Conservation (phyloP, 2,113 vertebrate species). For the Xiphophorus maculatus region DNA sequence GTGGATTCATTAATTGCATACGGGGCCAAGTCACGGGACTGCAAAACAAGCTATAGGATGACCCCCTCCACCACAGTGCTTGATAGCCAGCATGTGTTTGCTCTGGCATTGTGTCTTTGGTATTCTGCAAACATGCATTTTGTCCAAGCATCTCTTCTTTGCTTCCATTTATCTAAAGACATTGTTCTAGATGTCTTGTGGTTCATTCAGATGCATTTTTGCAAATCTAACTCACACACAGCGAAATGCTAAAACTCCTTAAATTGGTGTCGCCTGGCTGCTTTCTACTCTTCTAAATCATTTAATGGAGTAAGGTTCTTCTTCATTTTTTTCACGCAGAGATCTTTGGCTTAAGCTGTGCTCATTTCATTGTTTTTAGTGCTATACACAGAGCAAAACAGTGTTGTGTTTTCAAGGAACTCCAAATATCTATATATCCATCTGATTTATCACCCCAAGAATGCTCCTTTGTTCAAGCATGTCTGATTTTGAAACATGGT, state of each 20-base stretch:
- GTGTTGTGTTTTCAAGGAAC: background rate
- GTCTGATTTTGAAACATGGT: constrained; percentile 15
- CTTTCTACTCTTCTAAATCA: background rate
- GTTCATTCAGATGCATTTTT: background rate
- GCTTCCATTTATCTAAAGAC: background rate
- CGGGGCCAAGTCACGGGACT: no score
- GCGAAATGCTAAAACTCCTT: background rate
- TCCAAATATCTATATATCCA: background rate
- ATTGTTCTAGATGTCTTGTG: background rate
- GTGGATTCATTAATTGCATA: no score
- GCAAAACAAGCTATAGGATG: no score
- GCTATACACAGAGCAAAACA: background rate
- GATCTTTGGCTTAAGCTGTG: background rate
- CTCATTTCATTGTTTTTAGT: background rate
- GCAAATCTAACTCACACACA: background rate
- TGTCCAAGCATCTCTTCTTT: background rate
- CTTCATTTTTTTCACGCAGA: background rate
- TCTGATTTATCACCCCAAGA: background rate
- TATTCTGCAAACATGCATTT: no score
- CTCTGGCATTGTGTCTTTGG: no score
- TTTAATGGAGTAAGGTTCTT: background rate
- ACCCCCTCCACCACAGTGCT: no score
- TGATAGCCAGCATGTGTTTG: no score
- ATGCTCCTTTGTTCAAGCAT: constrained; percentile 9
- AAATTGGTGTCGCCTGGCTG: background rate